Evolutionary conservation across 2,888 invertebrate genomes (phyloP), one percentile per base, ranked within the genome.

Genomic region (Nemoura dubitans): DNA sequence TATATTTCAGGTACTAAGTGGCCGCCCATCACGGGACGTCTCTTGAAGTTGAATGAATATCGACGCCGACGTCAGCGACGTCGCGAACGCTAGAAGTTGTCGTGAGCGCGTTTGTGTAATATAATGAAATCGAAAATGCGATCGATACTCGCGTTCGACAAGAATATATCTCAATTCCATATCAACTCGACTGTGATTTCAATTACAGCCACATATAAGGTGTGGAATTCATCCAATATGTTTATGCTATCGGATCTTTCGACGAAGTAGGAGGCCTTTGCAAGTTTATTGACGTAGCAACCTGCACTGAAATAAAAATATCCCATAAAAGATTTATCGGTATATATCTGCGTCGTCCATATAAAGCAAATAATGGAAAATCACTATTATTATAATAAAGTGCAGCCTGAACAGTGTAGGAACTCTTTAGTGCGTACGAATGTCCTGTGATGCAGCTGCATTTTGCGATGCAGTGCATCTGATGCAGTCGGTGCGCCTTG

Each of bases 311-410:
- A 59, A 59, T 59, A 59, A 59, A 59, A 59, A 59, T 21, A 59
- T 21, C 21, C 59, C 59, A 21, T 59, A 59, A 59, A 59, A 59
- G 59, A 59, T 59, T 59, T 59, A 59, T 59, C 59, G 59, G 14
- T 59, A 59, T 59, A 59, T 59, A 59, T 59, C 59, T 7, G 6
- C 59, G 14, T 59, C 59, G 14, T 21, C 59, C 59, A 59, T 59
- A 59, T 59, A 59, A 59, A 59, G 59, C 59, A 59, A 59, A 59
- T 59, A 59, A 59, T 59, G 59, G 14, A 59, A 59, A 59, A 59
- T 59, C 59, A 3, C 59, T 59, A 7, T 3, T 59, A 59, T n/a
- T n/a, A n/a, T n/a, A 59, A 14, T 59, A 59, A 59, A 7, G 59
- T n/a, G n/a, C n/a, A n/a, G n/a, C n/a, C n/a, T n/a, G n/a, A n/a